Conservation (phyloP, 2,113 vertebrate genomes). For the Xyrauchen texanus region DNA sequence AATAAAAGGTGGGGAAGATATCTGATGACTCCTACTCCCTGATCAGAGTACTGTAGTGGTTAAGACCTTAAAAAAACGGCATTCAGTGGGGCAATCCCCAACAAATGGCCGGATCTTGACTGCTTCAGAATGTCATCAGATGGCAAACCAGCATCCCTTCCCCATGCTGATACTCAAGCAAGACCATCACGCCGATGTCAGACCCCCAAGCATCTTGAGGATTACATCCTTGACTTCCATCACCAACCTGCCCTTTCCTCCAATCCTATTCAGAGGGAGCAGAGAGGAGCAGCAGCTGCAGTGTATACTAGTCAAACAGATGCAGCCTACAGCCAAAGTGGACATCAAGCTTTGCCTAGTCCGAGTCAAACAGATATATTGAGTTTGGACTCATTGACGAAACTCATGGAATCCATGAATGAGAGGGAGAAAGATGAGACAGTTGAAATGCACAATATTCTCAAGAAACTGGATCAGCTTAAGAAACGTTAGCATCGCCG, state of each 20-base stretch:
- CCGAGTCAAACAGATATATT: not conserved
- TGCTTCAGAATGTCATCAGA: not conserved
- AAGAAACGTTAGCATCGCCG: not conserved
- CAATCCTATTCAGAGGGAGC: not conserved
- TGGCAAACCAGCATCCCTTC: not conserved
- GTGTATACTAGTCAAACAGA: not conserved
- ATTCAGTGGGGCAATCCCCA: too few relatives aligned
- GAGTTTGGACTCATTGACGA: not conserved
- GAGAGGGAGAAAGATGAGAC: too few relatives aligned
- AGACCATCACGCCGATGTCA: not conserved
- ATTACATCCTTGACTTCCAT: not conserved
- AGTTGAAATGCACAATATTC: too few relatives aligned
- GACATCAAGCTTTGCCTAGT: too few relatives aligned
- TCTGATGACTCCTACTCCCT: too few relatives aligned
- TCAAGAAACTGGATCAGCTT: too few relatives aligned
- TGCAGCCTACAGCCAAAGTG: not conserved
- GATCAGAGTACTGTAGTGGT: too few relatives aligned
- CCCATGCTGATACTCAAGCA: not conserved
- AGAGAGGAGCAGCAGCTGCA: not conserved
- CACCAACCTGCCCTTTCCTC: not conserved
- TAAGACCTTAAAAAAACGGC: too few relatives aligned
- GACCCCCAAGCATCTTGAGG: not conserved
- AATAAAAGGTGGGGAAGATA: too few relatives aligned
- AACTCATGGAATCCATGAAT: too few relatives aligned
- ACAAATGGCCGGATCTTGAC: too few relatives aligned